Percentiles rank a stretch among this genome's conserved stretches.
phyloP scores from a whole-genome alignment of 2,888 invertebrate genomes.

The Gymnosoma rotundatum region DNA sequence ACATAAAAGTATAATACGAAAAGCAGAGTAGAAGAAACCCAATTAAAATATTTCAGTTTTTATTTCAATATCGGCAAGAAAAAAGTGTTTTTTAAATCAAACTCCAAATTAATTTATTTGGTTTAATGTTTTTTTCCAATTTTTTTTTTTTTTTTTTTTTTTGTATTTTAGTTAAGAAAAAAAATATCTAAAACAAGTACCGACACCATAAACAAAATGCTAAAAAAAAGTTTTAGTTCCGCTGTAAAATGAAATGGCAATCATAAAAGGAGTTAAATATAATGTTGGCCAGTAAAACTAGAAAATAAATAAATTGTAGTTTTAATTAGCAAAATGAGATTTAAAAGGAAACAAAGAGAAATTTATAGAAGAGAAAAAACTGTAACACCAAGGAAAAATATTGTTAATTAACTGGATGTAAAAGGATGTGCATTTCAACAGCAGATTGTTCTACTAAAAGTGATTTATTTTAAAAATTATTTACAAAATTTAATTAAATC shows the following conservation, averaged over 20 bases:
- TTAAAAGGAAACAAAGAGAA: background rate
- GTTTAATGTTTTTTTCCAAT: background rate
- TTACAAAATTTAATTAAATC: too few relatives aligned
- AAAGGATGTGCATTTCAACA: too few relatives aligned
- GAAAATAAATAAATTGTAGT: slow-evolving; percentile 21
- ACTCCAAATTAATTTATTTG: background rate
- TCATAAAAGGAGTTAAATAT: slow-evolving; percentile 14
- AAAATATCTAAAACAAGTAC: background rate
- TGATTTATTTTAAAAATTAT: too few relatives aligned
- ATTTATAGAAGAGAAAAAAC: background rate
- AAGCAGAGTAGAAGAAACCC: background rate
- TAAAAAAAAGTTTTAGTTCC: slow-evolving; percentile 7
- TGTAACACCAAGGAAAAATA: too few relatives aligned
- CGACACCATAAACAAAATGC: slow-evolving; percentile 4
- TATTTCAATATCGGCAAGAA: background rate
- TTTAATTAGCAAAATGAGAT: slow-evolving; percentile 29
- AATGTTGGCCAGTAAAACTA: slow-evolving; percentile 3
- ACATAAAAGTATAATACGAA: too few relatives aligned
- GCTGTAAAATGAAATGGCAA: slow-evolving; percentile 24
- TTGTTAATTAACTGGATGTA: too few relatives aligned
- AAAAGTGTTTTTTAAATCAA: slow-evolving; percentile 20
- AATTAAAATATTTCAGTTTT: slow-evolving; percentile 8
- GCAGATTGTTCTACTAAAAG: too few relatives aligned
- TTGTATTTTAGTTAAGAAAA: background rate
- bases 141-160: background rate